phyloP scores from a whole-genome alignment of 2,888 invertebrate species.

The Trachelus troglodyta region DNA sequence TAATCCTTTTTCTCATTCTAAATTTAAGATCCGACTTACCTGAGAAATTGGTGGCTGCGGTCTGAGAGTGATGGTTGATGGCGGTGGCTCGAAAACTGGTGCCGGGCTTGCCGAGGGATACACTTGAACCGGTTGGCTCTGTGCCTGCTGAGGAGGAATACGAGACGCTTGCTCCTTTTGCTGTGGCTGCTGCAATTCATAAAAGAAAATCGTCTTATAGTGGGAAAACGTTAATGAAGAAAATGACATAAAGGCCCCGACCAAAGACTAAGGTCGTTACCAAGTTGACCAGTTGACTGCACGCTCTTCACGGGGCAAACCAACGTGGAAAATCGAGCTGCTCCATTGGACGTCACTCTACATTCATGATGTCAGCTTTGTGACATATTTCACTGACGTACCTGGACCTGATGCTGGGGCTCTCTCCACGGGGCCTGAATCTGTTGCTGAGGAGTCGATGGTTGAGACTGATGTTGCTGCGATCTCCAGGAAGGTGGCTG shows the following conservation, averaged over 20 bases:
- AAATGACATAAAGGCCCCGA: background rate
- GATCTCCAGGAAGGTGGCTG: conserved; percentile 21
- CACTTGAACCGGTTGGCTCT: conserved; percentile 29
- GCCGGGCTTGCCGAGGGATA: conserved; percentile 22
- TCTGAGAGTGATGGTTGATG: conserved; percentile 78
- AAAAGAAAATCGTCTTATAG: conserved; percentile 25
- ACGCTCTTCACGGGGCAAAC: background rate
- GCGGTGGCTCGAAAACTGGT: conserved; percentile 71
- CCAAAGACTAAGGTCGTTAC: background rate
- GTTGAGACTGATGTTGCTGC: conserved; percentile 10
- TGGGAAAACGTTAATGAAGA: conserved; percentile 8
- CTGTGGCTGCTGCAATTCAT: conserved; percentile 15
- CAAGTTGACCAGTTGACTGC: conserved; percentile 25
- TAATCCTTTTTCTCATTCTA: background rate
- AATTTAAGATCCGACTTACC: conserved; percentile 40
- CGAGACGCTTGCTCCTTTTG: conserved; percentile 26
- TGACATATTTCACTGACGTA: background rate
- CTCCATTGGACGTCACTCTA: background rate
- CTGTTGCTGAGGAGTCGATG: conserved; percentile 21
- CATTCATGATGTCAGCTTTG: background rate
- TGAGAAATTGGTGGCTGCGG: conserved; percentile 81
- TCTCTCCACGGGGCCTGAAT: background rate
- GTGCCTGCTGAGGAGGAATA: conserved; percentile 33
- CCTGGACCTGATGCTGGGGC: background rate
- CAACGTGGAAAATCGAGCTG: background rate